Evolutionary conservation across 2,797 vertebrate species (phyloP).

Genomic region (Xerus rutilus): DNA sequence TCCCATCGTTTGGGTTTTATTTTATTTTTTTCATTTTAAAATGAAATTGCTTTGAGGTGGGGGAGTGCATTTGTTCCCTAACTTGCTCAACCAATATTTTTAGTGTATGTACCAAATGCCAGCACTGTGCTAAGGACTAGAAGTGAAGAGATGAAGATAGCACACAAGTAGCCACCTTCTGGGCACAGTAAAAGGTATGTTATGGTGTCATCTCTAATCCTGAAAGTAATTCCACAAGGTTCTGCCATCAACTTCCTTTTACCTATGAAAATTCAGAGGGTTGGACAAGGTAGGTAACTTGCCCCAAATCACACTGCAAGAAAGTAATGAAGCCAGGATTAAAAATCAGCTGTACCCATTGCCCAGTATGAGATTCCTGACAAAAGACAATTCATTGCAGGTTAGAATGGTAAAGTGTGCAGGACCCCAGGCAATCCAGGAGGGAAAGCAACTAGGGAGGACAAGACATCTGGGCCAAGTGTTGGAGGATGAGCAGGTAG

Average conservation of each 20-base stretch:
- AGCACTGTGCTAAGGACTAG: neutral
- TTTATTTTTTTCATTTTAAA: conserved; percentile 4
- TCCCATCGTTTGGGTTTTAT: neutral
- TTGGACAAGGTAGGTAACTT: conserved; percentile 2
- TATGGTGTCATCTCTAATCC: neutral
- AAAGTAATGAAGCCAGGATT: neutral
- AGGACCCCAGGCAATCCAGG: rapidly evolving
- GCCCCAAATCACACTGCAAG: neutral
- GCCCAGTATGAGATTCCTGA: neutral
- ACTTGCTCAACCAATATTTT: neutral
- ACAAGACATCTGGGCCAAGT: neutral
- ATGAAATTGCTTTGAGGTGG: neutral
- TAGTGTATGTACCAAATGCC: neutral
- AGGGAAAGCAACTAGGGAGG: neutral
- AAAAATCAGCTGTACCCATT: neutral
- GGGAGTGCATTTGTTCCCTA: neutral
- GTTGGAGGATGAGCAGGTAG: neutral
- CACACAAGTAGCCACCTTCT: neutral
- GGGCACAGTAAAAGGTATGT: no score
- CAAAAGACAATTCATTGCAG: neutral
- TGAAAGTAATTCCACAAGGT: neutral
- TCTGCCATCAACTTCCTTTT: neutral
- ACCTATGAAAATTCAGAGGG: neutral
- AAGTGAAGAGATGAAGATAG: neutral
- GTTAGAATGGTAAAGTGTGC: rapidly evolving